Base-by-base conservation (phyloP, 2,797 vertebrate genomes). In the Sebastiscus albofasciatus region DNA sequence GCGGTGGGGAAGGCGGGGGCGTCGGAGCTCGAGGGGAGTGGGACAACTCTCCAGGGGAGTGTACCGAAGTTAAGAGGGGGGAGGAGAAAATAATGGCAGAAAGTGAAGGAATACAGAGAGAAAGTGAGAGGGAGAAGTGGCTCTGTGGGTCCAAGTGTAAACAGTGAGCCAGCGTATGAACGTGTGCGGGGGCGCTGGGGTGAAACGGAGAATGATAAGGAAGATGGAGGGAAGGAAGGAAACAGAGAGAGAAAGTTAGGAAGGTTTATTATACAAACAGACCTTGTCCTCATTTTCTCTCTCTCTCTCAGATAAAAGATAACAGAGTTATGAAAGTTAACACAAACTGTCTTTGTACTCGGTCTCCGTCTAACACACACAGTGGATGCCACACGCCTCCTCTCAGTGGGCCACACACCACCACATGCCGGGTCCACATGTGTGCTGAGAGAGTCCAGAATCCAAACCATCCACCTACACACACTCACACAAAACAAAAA, bases 1-100 rank as follows among this genome's bases (percentile, higher is more conserved):
- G 70, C 67, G 13, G 76, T 82, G 87, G 88, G 89, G 87, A 91
- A 91, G 73, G 80, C 68, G 87, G 81, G 90, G 90, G 92, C 9
- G 86, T 80, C 54, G 2, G 10, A 76, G 80, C 71, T 80, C 2
- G 33, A 76, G 79, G 77, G 59, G 81, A 85, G 86, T 22, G 31
- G 82, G 76, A 74, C 69, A 58, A 22, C 81, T 85, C 88, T 91
- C 86, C 79, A 84, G 76, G 83, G 83, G 73, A 87, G 84, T 68
- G 49, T n/a, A 71, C n/a, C 1, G 46, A 72, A 56, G 76, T 87
- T 89, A 62, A 54, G 75, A 67, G 56, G 56, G 46, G 81, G 79
- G 74, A 60, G 14, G 74, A 77, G 62, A 85, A 80, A 88, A 83
- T 1, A 11, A 77, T 84, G 82, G 76, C 65, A 86, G 16, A 65